Conservation (phyloP, 2,888 invertebrate genomes). For the Idaea straminata region DNA sequence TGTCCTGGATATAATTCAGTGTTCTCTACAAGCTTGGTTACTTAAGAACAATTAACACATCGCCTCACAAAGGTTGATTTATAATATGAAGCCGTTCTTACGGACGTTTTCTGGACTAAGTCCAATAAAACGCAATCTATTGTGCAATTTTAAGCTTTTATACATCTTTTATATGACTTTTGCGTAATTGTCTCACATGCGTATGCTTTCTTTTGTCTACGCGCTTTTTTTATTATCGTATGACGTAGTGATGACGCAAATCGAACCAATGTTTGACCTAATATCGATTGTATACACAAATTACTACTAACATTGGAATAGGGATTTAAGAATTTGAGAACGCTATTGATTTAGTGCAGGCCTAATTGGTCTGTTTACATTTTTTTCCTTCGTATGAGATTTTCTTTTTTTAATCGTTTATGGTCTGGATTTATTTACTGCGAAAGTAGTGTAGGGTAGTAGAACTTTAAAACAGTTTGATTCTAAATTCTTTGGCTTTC, state of each 20-base stretch:
- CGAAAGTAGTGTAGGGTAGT: neutral
- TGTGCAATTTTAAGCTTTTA: slow-evolving; percentile 31
- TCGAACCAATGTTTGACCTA: neutral
- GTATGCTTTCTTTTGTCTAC: slow-evolving; percentile 8
- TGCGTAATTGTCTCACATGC: slow-evolving; percentile 6
- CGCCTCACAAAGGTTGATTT: slow-evolving; percentile 42
- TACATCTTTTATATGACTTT: neutral
- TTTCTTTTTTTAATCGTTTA: neutral
- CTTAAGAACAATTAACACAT: slow-evolving; percentile 30
- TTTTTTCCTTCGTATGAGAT: neutral
- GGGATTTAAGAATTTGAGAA: neutral
- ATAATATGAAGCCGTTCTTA: slow-evolving; percentile 41
- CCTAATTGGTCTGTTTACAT: neutral
- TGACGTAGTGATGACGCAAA: neutral
- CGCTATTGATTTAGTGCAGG: neutral
- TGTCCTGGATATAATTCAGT: neutral
- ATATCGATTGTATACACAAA: slow-evolving; percentile 23
- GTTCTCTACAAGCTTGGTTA: neutral
- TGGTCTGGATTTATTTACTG: neutral
- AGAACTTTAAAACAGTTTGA: neutral
- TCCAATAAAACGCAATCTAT: slow-evolving; percentile 39
- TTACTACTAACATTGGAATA: neutral
- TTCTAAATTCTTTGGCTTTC: neutral
- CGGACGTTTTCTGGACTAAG: slow-evolving; percentile 35
- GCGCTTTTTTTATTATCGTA: slow-evolving; percentile 7